Percentiles rank a stretch among this genome's conserved stretches.
Evolutionary conservation across 2,888 invertebrate species (phyloP).

Genomic region (Heliconius charithonia): DNA sequence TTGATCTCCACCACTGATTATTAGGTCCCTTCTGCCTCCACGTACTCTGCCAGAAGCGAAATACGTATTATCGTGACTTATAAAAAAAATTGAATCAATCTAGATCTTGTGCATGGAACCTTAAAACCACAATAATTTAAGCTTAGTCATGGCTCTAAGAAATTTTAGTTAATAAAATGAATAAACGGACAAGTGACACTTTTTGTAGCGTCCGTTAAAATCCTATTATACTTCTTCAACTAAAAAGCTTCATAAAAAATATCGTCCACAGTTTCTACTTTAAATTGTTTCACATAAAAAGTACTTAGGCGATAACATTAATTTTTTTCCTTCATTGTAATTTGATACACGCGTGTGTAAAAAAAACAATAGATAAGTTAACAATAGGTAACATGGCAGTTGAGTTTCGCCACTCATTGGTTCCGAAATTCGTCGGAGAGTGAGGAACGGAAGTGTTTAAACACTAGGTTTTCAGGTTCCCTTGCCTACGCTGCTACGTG

Average conservation of each 20-base stretch:
- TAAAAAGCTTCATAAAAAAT: slow-evolving; percentile 17
- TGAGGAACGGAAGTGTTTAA: too few relatives aligned
- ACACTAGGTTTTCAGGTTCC: too few relatives aligned
- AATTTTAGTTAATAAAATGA: slow-evolving; percentile 40
- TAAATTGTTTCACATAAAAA: slow-evolving; percentile 32
- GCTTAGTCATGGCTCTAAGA: slow-evolving; percentile 39
- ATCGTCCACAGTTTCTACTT: slow-evolving; percentile 28
- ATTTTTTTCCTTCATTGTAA: slow-evolving; percentile 11
- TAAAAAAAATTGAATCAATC: background rate
- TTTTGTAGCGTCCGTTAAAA: slow-evolving; percentile 31
- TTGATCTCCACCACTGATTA: too few relatives aligned
- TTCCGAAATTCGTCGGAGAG: too few relatives aligned
- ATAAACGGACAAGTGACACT: slow-evolving; percentile 37
- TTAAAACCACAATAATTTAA: slow-evolving; percentile 37
- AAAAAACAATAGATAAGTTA: background rate
- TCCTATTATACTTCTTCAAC: slow-evolving; percentile 35
- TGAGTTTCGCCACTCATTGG: too few relatives aligned
- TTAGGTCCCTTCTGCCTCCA: too few relatives aligned
- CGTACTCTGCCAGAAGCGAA: too few relatives aligned
- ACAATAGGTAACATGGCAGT: background rate
- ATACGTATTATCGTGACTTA: too few relatives aligned
- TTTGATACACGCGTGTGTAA: slow-evolving; percentile 16
- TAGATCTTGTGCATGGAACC: slow-evolving; percentile 17
- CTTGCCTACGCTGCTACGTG: too few relatives aligned
- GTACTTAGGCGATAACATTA: background rate